A percentile compares a stretch with the other conserved stretches of the same genome.
Conservation (phyloP, 2,888 invertebrate genomes). For the Lasioglossum lativentre region DNA sequence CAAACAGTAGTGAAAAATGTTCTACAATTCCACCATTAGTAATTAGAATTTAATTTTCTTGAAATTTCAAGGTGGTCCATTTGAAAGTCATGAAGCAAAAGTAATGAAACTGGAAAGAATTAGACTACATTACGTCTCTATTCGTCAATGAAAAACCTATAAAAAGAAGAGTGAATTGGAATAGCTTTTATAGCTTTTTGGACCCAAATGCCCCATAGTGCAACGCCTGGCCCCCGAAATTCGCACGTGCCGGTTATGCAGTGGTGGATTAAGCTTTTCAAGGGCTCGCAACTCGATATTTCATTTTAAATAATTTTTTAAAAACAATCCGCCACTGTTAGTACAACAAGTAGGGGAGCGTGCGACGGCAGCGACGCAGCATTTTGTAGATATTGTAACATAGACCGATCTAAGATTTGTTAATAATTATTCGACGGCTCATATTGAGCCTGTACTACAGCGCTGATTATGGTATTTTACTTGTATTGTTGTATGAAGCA, state of each 20-base stretch:
- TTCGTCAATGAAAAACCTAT: not conserved
- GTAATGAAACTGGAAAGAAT: not conserved
- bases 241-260: not conserved
- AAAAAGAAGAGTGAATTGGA: not conserved
- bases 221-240: not conserved
- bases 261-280: not conserved
- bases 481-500: slow-evolving; percentile 78
- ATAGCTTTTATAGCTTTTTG: not conserved
- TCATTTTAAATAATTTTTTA: not conserved
- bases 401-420: slow-evolving; percentile 77
- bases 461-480: slow-evolving; percentile 80
- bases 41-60: not conserved
- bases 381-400: slow-evolving; percentile 73
- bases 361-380: slow-evolving; percentile 59
- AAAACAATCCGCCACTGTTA: not conserved
- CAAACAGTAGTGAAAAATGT: not conserved
- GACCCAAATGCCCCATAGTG: not conserved
- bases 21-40: not conserved
- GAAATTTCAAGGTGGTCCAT: not conserved
- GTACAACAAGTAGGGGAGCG: not conserved
- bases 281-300: not conserved
- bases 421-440: slow-evolving; percentile 78
- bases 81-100: not conserved
- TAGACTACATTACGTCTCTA: not conserved
- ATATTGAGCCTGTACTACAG: slow-evolving; percentile 80